Percentiles rank a stretch among this genome's conserved stretches.
Conservation (phyloP, 92 coral and sea anemone genomes). For the Desmophyllum pertusum region DNA sequence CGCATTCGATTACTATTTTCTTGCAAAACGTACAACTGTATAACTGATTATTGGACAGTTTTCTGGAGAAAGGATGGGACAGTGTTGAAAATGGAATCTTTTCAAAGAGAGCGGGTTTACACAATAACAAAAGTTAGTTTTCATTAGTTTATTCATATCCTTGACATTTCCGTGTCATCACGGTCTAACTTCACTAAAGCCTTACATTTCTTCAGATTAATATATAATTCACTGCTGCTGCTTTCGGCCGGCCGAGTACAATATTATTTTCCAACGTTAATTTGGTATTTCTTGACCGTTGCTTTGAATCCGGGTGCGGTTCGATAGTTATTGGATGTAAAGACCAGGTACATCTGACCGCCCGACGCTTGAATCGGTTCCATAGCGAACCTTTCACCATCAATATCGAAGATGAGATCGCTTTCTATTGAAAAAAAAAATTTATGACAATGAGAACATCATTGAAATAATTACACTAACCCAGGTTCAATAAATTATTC, state of each 20-base stretch:
- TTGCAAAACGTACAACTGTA: no score
- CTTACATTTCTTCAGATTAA: neutral
- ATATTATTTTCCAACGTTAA: conserved; percentile 56
- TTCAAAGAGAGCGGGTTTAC: no score
- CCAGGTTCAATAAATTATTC: no score
- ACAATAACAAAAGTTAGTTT: neutral
- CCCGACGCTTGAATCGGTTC: conserved; percentile 46
- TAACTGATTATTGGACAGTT: no score
- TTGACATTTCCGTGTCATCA: neutral
- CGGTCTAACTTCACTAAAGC: neutral
- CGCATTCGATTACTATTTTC: no score
- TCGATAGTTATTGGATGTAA: conserved; percentile 61
- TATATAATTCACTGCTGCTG: neutral
- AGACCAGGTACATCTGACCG: conserved; percentile 70
- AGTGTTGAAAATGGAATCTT: no score
- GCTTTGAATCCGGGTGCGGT: conserved; percentile 66
- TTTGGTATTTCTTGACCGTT: conserved; percentile 56
- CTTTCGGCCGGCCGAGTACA: neutral
- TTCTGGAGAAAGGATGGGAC: no score
- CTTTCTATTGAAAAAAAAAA: conserved; percentile 36
- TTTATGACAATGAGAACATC: neutral
- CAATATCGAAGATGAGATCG: conserved; percentile 63
- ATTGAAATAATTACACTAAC: no score
- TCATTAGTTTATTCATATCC: conserved; percentile 14
- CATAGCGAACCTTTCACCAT: conserved; percentile 52